Percentiles rank a stretch among this genome's conserved stretches.
These are phyloP conservation scores for Abscondita cerata DNA, from an alignment of 2,888 invertebrate genomes.

Conservation along the genomic window DNA sequence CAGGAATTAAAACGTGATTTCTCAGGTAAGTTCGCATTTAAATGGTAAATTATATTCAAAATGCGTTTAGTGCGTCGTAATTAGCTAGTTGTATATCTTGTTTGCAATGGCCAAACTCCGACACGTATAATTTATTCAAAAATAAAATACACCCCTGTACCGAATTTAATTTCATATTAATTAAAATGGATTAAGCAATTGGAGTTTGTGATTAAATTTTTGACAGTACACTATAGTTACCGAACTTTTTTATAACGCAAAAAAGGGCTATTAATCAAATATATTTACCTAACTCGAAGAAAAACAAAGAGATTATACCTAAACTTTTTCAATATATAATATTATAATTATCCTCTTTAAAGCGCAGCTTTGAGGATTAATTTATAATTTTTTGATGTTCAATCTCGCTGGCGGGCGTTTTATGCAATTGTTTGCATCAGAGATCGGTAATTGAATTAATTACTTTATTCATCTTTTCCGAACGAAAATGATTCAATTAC, in stretches of 20 bases:
- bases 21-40: background rate
- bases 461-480: no score
- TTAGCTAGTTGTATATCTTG: background rate
- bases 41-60: background rate
- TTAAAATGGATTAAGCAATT: no score
- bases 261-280: slow-evolving; percentile 1
- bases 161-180: no score
- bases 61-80: background rate
- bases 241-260: no score
- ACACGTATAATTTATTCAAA: no score
- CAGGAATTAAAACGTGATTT: slow-evolving; percentile 7
- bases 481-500: no score
- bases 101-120: background rate
- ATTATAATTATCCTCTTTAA: background rate
- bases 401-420: no score
- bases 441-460: no score
- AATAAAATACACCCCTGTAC: no score
- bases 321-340: slow-evolving; percentile 4
- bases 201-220: no score
- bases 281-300: background rate
- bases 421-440: no score
- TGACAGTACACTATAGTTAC: no score
- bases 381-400: background rate
- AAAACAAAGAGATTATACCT: background rate
- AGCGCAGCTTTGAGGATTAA: background rate